Base-by-base conservation (phyloP, 92 coral and sea anemone species). In the Epizoanthus illoricatus region DNA sequence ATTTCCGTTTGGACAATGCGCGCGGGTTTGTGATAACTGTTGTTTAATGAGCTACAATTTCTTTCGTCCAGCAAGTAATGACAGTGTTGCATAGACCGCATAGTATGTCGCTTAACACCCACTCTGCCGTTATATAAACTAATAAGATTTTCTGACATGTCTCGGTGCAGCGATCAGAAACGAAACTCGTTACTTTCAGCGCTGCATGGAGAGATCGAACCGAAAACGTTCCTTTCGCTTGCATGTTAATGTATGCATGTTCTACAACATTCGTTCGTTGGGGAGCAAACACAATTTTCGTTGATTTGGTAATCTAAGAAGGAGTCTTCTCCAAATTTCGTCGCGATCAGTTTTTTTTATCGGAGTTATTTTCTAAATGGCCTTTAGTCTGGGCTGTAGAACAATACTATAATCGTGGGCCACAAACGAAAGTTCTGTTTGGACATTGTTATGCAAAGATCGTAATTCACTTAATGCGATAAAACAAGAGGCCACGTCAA, bases 391-490 rank as follows among this genome's bases (percentile, higher is more conserved):
- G 69, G 81, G 76, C 83, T 85, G 72, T 81, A 80, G 84, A 88
- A 93, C 94, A 97, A 91, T 94, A 85, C 93, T 87, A 87, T 93
- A 93, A 91, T 93, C 97, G 92, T 76, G 81, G 92, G 92, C 86
- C 92, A 82, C 94, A 88, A 94, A 97, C 94, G 87, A 94, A 94
- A 94, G 92, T 91, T 88, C 93, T 88, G 90, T 80, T 84, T 81
- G 74, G 72, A 40, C 85, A 93, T 97, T 97, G 99, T 97, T 91
- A 97, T 97, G 99, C 98, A 91, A 97, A 97, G 93, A 88, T 92
- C 76, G 99, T 97, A 93, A 97, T 97, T 97, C 97, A 91, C 87
- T 94, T 97, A 93, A 97, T 94, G 99, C 95, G 94, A 91, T 92
- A 91, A 91, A 90, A 91, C 97, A 93, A 92, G 98, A 89, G 91